phyloP scores from a whole-genome alignment of 53 echinoderm and acorn worm genomes.

The Apostichopus leukothele region DNA sequence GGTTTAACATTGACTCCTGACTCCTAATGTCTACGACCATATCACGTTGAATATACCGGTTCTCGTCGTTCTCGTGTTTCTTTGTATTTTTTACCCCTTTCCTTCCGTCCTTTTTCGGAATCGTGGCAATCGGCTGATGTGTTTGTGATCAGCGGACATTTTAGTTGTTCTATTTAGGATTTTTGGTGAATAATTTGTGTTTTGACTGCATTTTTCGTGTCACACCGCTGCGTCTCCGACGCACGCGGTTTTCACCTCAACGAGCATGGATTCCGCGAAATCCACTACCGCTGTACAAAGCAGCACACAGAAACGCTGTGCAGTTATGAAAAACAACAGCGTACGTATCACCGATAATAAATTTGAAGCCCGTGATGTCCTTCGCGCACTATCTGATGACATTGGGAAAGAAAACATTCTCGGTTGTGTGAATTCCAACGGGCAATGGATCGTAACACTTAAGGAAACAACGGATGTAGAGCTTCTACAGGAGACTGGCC shows the following conservation, averaged over 20 bases:
- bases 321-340: not conserved
- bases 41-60: not conserved
- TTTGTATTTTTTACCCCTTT: not conserved
- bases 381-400: not conserved
- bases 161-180: not conserved
- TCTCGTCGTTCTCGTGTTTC: not conserved
- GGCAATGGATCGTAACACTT: slow-evolving; percentile 13
- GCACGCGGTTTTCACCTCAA: too few relatives aligned
- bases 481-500: slow-evolving; percentile 27
- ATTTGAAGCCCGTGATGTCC: not conserved
- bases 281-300: not conserved
- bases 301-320: not conserved
- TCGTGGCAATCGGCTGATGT: too few relatives aligned
- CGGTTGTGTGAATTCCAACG: slow-evolving; percentile 21
- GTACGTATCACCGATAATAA: slow-evolving; percentile 2
- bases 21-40: not conserved
- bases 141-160: not conserved
- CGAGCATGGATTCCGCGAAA: slow-evolving; percentile 12
- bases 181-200: not conserved
- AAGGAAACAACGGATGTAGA: slow-evolving; percentile 14
- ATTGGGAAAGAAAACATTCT: slow-evolving; percentile 31
- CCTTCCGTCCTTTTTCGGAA: too few relatives aligned
- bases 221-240: not conserved
- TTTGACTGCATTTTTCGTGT: not conserved
- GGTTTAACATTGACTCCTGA: too few relatives aligned